Percentiles rank a stretch among this genome's conserved stretches.
Evolutionary conservation across 1,140 invertebrate species (phyloP).

Genomic region (Aphaenogaster floridana): DNA sequence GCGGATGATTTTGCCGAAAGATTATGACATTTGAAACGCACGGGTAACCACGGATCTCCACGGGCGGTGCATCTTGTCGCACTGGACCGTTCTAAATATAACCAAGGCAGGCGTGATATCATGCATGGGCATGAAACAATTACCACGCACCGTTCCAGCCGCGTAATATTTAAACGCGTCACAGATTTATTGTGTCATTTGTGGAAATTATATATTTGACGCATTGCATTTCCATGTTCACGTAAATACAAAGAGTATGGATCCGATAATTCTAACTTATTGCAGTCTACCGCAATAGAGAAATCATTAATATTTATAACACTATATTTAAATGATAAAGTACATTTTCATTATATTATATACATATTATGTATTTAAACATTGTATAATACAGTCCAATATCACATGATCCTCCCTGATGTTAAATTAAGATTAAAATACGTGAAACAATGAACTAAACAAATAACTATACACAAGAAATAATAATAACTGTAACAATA

Average conservation of each 20-base stretch:
- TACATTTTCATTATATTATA: conserved; percentile 47
- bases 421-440: conserved; percentile 40
- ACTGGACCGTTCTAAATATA: conserved; percentile 48
- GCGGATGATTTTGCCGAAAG: conserved; percentile 17
- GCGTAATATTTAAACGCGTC: not conserved
- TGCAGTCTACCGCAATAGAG: not conserved
- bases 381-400: conserved; percentile 47
- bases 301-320: not conserved
- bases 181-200: not conserved
- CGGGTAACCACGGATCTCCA: conserved; percentile 12
- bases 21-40: conserved; percentile 52
- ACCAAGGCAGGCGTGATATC: conserved; percentile 32
- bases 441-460: not conserved
- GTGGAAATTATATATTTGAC: not conserved
- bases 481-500: conserved; percentile 12
- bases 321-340: conserved; percentile 55
- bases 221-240: not conserved
- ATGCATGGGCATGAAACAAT: not conserved
- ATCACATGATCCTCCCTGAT: conserved; percentile 50
- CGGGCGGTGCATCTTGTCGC: conserved; percentile 24
- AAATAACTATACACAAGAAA: conserved; percentile 6
- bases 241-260: not conserved
- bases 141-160: not conserved
- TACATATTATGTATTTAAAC: conserved; percentile 41
- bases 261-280: not conserved